Evolutionary conservation across 2,113 vertebrate genomes (phyloP), one percentile per base, ranked within the genome.

Genomic region (Emydura subglobosa): DNA sequence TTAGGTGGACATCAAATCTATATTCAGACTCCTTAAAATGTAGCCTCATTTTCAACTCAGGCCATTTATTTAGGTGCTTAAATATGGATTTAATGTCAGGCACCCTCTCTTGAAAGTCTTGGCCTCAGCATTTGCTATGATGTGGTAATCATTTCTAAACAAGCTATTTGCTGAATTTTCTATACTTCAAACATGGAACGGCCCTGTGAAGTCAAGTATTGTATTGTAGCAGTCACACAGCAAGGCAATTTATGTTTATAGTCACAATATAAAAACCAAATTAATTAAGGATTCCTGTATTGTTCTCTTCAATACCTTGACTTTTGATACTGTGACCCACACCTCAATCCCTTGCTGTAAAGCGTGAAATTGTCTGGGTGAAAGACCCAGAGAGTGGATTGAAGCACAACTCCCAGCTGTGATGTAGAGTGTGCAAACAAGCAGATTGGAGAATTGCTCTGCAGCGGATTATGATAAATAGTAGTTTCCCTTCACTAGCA

Each of bases 361-460:
- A n/a, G 34, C 1, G 17, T 21, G 65, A 68, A 68, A n/a, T 34
- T 4, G 65, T 21, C 34, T 68, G 29, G 2, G 14, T 34, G 14
- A 65, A 61, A 65, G 31, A 7, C 47, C 1, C 4, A 59, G 12
- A 49, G 29, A 0, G 0, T 3, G 12, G 59, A 47, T 0, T 65
- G 81, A 87, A 9, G 8, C 0, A 8, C 0, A 47, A 44, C 9
- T 80, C 27, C n/a, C 44, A 44, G 3, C 19, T 31, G 39, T 10
- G 47, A 22, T 55, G 50, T 47, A 31, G 89, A 55, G 49, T 0
- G 1, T 0, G 5, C 0, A 51, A 34, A 34, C 8, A 0, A 61
- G 76, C 17, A 7, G 59, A 59, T 19, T 6, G 50, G n/a, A 14
- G 0, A 39, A 51, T 54, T 39, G 19, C 65, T 72, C 9, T 72